Conservation (phyloP, 2,797 vertebrate genomes). For the Myotis findleyi region DNA sequence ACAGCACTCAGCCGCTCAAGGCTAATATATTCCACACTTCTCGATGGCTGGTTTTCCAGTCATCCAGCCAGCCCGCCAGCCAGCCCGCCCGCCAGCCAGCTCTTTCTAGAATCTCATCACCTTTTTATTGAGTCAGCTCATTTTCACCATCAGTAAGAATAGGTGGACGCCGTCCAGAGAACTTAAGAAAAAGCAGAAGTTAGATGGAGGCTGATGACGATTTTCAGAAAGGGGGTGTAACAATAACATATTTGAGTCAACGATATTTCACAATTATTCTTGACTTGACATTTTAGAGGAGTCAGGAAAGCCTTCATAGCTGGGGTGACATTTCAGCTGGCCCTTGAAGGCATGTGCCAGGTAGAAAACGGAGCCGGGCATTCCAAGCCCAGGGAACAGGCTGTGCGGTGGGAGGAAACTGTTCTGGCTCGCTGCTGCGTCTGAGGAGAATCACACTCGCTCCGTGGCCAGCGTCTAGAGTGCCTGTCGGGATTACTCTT, state of each 20-base stretch:
- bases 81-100: not conserved
- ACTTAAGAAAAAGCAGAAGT: conserved; percentile 59
- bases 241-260: conserved; percentile 55
- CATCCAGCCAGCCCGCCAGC: not conserved
- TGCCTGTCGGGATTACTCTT: not conserved
- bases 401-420: conserved; percentile 1
- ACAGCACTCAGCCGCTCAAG: not conserved
- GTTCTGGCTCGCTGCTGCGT: not conserved
- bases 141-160: conserved; percentile 58
- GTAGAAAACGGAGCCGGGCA: conserved; percentile 45
- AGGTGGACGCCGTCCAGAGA: conserved; percentile 27
- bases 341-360: conserved; percentile 7
- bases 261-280: conserved; percentile 26
- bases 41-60: not conserved
- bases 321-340: conserved; percentile 70
- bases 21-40: conserved; percentile 46
- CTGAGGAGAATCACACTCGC: not conserved
- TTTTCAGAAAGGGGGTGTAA: conserved; percentile 45
- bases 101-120: conserved; percentile 75
- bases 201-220: not conserved
- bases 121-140: conserved; percentile 73
- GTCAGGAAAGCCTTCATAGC: conserved; percentile 41
- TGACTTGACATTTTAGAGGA: conserved; percentile 38
- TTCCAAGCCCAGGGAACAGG: conserved; percentile 55
- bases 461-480: not conserved